Evolutionary conservation across 2,113 vertebrate genomes (phyloP), one percentile per base, ranked within the genome.

Genomic region (Etia nguti): DNA sequence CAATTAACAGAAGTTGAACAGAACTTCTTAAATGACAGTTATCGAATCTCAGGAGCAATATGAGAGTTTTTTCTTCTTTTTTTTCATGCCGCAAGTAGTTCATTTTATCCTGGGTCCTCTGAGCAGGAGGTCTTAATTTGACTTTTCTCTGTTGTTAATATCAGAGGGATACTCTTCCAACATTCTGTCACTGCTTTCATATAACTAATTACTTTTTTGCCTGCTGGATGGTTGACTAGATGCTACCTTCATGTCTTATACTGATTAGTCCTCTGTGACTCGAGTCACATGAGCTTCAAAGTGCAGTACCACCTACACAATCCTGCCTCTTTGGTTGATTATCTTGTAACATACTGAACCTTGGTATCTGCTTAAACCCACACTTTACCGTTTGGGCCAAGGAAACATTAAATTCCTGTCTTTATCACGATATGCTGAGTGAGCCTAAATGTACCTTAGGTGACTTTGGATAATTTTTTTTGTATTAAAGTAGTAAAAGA

Each of bases 191-290:
- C 73, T 82, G 56, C 46, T 87, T 92, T 88, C 65, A 88, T 31
- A 87, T 31, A 81, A 73, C 65, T 90, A 92, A 95, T 94, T 93
- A 89, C 59, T 80, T 82, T 88, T 70, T 79, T 43, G 48, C 85
- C 77, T 20, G 79, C 77, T 86, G 60, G 65, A 88, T 48, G 73
- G 83, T 91, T 70, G 62, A 80, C 89, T 70, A 91, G 87, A 92
- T 90, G 57, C 91, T 90, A 89, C 90, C 86, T 90, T 93, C 90
- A 91, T 94, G 79, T 92, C 85, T 79, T 20, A 73, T 81, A 89
- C 46, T 89, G 88, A 93, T 88, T 88, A 81, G 68, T 62, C 56
- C 31, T 89, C 84, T 79, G 86, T 84, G 88, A 86, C 82, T 90
- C 41, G 3, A 94, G 84, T 83, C 84, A 60, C 48, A 83, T 68